A percentile compares a stretch with the other conserved stretches of the same genome.
Evolutionary conservation across 2,113 vertebrate genomes (phyloP).

Genomic region (Gobio gobio): DNA sequence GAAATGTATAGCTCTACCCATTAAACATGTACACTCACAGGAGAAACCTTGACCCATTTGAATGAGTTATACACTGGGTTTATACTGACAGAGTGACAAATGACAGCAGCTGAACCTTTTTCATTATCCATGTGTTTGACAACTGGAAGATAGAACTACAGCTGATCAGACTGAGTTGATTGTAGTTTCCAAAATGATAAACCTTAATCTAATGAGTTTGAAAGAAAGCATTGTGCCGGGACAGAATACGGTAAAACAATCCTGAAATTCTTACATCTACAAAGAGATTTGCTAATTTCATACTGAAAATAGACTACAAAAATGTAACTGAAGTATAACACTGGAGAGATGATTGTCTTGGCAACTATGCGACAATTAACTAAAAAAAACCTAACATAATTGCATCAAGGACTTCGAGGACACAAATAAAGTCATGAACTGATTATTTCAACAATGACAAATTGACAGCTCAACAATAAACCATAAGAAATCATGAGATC

Average conservation of each 20-base stretch:
- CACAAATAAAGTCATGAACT: too few species aligned
- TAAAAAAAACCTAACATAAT: too few species aligned
- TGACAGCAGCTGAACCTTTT: slow-evolving; percentile 80
- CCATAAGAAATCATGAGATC: too few species aligned
- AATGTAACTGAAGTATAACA: not conserved
- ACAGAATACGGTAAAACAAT: slow-evolving; percentile 4
- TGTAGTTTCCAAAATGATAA: not conserved
- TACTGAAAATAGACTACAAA: not conserved
- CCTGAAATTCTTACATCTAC: not conserved
- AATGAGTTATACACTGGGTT: slow-evolving; percentile 76
- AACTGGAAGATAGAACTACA: slow-evolving; percentile 20
- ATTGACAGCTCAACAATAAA: too few species aligned
- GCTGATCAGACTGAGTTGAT: slow-evolving; percentile 2
- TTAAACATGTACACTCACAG: slow-evolving; percentile 38
- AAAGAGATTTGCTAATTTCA: not conserved
- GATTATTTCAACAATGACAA: too few species aligned
- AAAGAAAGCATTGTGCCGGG: not conserved
- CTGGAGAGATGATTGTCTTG: not conserved
- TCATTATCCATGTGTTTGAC: slow-evolving; percentile 77
- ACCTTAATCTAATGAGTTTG: slow-evolving; percentile 15
- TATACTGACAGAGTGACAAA: slow-evolving; percentile 77
- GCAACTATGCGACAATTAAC: too few species aligned
- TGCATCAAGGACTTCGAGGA: too few species aligned
- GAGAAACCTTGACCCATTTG: slow-evolving; percentile 75
- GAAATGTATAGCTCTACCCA: slow-evolving; percentile 18